Conservation (phyloP, 2,797 vertebrate species). For the Chloroceryle amazona region DNA sequence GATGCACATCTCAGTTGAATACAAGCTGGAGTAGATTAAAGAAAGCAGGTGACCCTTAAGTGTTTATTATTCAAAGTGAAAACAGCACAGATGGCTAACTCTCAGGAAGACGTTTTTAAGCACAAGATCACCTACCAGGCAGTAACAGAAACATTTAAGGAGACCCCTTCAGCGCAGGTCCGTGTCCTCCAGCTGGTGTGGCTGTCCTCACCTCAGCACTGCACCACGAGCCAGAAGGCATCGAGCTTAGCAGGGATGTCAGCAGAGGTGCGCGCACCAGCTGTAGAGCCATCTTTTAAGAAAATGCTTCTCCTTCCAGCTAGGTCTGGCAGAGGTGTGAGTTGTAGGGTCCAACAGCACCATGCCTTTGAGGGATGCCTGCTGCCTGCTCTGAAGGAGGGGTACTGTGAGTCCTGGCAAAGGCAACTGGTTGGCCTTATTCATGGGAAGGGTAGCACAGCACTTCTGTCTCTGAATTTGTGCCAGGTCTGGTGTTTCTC, state of each 20-base stretch:
- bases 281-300: neutral
- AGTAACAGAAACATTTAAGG: neutral
- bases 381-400: neutral
- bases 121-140: neutral
- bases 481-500: accelerated
- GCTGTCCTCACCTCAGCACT: accelerated
- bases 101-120: neutral
- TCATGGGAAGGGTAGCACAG: neutral
- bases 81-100: neutral
- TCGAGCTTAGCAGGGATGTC: accelerated
- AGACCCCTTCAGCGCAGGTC: neutral
- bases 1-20: neutral
- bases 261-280: neutral
- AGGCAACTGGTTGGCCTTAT: neutral
- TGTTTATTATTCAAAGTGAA: neutral
- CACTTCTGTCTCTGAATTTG: accelerated
- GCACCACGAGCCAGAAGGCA: accelerated
- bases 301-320: neutral
- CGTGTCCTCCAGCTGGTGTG: neutral
- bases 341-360: accelerated
- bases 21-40: neutral
- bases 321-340: neutral
- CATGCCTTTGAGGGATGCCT: neutral
- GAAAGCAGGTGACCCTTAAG: neutral
- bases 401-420: neutral